Conservation (phyloP, 2,113 vertebrate genomes). For the Triplophysa siluroides region DNA sequence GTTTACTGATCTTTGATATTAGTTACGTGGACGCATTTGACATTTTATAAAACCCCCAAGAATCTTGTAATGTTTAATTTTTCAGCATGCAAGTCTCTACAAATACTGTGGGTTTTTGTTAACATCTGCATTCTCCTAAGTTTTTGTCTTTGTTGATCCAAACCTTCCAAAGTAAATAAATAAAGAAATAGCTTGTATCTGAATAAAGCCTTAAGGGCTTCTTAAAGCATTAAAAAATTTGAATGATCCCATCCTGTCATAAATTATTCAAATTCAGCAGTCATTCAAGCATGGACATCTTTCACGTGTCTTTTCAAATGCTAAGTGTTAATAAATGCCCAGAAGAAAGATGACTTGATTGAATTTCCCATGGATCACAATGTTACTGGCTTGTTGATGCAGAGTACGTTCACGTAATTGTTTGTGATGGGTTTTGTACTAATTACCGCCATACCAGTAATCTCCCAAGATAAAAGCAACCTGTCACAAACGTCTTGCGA, state of each 20-base stretch:
- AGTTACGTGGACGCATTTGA: background rate
- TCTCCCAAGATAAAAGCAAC: constrained; percentile 80
- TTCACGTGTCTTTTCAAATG: constrained; percentile 63
- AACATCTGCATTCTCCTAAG: constrained; percentile 17
- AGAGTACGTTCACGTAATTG: constrained; percentile 37
- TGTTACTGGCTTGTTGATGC: constrained; percentile 35
- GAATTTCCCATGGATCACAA: constrained; percentile 65
- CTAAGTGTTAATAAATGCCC: constrained; percentile 75
- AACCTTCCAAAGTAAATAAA: constrained; percentile 13
- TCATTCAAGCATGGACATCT: constrained; percentile 63
- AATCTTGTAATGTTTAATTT: background rate
- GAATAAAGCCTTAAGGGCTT: constrained; percentile 31
- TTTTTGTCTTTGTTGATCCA: constrained; percentile 5
- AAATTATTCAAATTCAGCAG: constrained; percentile 67
- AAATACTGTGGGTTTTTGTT: background rate
- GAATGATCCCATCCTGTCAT: constrained; percentile 43
- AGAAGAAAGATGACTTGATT: constrained; percentile 68
- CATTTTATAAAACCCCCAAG: background rate
- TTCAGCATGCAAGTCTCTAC: background rate
- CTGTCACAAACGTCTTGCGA: constrained; percentile 73
- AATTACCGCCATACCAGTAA: constrained; percentile 67
- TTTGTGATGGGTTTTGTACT: constrained; percentile 51
- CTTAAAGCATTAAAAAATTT: constrained; percentile 26
- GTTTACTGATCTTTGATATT: constrained; percentile 29
- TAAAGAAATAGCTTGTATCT: constrained; percentile 20